Conservation (phyloP, 2,888 invertebrate species). For the Hanleya hanleyi region DNA sequence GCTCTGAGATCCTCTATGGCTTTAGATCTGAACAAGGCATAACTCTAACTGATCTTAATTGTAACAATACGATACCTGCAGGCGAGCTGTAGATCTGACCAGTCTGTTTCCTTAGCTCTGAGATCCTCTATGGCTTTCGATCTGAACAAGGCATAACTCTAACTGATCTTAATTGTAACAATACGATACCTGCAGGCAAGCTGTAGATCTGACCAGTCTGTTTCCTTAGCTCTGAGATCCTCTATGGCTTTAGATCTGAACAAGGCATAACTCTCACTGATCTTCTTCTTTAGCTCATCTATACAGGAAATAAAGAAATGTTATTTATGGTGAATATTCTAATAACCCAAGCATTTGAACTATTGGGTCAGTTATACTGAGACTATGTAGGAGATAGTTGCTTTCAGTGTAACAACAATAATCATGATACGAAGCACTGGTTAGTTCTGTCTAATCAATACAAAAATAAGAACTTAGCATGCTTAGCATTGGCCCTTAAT, state of each 20-base stretch:
- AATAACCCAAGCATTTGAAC: neutral
- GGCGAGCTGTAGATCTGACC: slow-evolving; percentile 70
- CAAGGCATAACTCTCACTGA: slow-evolving; percentile 74
- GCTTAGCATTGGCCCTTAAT: no score
- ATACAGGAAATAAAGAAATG: slow-evolving; percentile 15
- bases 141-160: slow-evolving; percentile 74
- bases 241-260: slow-evolving; percentile 73
- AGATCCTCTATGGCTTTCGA: slow-evolving; percentile 73
- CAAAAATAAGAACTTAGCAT: no score
- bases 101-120: slow-evolving; percentile 64
- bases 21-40: neutral
- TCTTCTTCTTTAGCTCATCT: slow-evolving; percentile 75
- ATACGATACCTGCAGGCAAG: slow-evolving; percentile 71
- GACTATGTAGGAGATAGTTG: neutral
- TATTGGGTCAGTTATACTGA: neutral
- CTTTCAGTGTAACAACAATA: neutral
- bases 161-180: no score
- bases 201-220: slow-evolving; percentile 70
- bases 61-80: slow-evolving; percentile 60
- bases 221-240: slow-evolving; percentile 68
- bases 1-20: neutral
- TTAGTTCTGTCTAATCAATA: no score
- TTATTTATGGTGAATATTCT: neutral
- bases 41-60: neutral
- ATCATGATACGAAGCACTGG: neutral